Base-by-base conservation (phyloP, 2,888 invertebrate species). In the Formica aserva region DNA sequence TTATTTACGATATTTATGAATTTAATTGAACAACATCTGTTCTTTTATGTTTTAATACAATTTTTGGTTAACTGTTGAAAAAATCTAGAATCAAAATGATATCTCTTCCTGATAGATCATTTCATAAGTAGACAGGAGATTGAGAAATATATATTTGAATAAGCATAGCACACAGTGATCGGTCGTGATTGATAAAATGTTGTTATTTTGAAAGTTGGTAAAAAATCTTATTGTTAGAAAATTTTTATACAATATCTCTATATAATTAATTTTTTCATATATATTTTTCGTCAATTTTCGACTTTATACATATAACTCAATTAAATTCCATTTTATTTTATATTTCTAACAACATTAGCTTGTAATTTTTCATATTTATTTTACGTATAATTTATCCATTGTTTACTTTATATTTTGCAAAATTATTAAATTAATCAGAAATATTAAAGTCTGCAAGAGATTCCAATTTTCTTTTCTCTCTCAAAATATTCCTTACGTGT, bases 71-170 rank as follows among this genome's bases (percentile, higher is more conserved):
- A 45, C 18, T 5, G 5, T 63, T 8, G 35, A 18, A 13, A 41
- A n/a, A 45, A 4, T 9, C 26, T 45, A 38, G 26, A 32, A 35
- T 65, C 38, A 26, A 35, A 57, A 18, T 52, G 57, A 81, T 85
- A 90, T 85, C 62, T 85, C 62, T 84, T 57, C 69, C 84, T 82
- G 84, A 41, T 48, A 60, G 35, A 84, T 85, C 48, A 76, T 83
- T 87, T 71, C 69, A 80, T 81, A 76, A 80, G 75, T 72, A 71
- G 55, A 78, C 66, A 85, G 82, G 55, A 76, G 63, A 80, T 82
- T 83, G 67, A 18, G 80, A 76, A 84, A 77, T 35, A 32, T 78
- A 48, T 60, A 60, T 88, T 45, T 80, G 80, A 38, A 63, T 80
- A 67, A 29, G 15, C 60, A 48, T 63, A 67, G 86, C 52, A 62